A percentile compares a stretch with the other conserved stretches of the same genome.
phyloP scores from a whole-genome alignment of 2,888 invertebrate species.

The Hirtodrosophila histrioides region DNA sequence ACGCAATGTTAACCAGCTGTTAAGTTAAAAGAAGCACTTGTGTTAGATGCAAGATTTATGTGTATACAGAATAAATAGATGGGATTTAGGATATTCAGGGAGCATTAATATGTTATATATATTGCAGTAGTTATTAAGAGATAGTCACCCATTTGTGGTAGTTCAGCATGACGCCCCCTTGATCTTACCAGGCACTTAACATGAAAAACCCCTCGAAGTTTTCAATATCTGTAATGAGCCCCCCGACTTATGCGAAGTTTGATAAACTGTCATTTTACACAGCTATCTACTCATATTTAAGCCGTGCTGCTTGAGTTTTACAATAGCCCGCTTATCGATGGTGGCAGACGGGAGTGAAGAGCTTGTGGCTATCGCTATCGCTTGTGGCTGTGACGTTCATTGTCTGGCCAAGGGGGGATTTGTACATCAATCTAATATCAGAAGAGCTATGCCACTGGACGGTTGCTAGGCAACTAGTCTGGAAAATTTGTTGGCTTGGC shows the following conservation, averaged over 20 bases:
- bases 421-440: slow-evolving; percentile 55
- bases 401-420: slow-evolving; percentile 48
- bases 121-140: no score
- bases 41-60: no score
- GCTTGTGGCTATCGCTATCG: slow-evolving; percentile 18
- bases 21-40: no score
- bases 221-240: slow-evolving; percentile 12
- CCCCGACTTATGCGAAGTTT: slow-evolving; percentile 27
- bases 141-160: no score
- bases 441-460: not conserved
- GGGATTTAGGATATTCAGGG: no score
- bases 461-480: slow-evolving; percentile 46
- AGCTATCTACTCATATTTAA: slow-evolving; percentile 46
- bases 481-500: slow-evolving; percentile 14
- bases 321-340: slow-evolving; percentile 63
- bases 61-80: no score
- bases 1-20: no score
- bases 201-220: not conserved
- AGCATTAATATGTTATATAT: no score
- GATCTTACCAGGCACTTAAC: not conserved
- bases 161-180: not conserved
- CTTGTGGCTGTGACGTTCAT: slow-evolving; percentile 44
- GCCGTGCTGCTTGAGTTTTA: slow-evolving; percentile 56
- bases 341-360: slow-evolving; percentile 13
- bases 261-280: slow-evolving; percentile 56